phyloP scores from a whole-genome alignment of 2,113 vertebrate species.

The Pseudonaja textilis region DNA sequence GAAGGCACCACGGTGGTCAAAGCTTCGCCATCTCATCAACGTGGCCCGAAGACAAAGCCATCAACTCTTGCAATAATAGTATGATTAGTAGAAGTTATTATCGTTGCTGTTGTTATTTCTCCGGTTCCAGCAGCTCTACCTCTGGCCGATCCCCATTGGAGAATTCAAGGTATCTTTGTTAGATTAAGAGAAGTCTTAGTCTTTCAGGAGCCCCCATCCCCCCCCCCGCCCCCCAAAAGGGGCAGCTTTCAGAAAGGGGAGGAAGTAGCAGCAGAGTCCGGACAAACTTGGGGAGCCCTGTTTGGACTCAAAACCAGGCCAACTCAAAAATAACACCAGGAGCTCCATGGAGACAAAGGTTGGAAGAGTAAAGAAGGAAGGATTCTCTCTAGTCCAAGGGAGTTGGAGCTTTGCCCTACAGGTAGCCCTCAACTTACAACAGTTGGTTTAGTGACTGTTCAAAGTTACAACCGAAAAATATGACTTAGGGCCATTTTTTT shows the following conservation, averaged over 20 bases:
- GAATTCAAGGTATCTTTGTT: neutral
- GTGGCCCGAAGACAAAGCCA: neutral
- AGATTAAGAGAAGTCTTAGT: neutral
- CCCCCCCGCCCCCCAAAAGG: neutral
- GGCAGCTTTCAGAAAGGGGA: too few species aligned
- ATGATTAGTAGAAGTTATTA: neutral
- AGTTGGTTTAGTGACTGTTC: too few species aligned
- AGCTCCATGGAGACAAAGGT: slow-evolving; percentile 3
- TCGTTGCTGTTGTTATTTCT: neutral
- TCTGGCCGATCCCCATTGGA: neutral
- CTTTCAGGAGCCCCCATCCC: too few species aligned
- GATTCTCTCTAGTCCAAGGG: neutral
- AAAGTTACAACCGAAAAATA: too few species aligned
- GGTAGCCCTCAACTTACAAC: too few species aligned
- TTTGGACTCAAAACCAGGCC: neutral
- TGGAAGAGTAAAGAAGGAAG: slow-evolving; percentile 29
- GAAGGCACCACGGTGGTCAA: neutral
- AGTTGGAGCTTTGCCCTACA: neutral
- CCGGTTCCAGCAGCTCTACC: neutral
- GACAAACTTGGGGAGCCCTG: neutral
- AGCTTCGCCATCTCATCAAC: neutral
- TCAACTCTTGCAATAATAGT: neutral
- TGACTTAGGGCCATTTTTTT: too few species aligned
- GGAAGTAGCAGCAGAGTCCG: neutral
- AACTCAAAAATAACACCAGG: neutral